Evolutionary conservation across 2,113 vertebrate genomes (phyloP).

Genomic region (Leptodactylus fuscus): DNA sequence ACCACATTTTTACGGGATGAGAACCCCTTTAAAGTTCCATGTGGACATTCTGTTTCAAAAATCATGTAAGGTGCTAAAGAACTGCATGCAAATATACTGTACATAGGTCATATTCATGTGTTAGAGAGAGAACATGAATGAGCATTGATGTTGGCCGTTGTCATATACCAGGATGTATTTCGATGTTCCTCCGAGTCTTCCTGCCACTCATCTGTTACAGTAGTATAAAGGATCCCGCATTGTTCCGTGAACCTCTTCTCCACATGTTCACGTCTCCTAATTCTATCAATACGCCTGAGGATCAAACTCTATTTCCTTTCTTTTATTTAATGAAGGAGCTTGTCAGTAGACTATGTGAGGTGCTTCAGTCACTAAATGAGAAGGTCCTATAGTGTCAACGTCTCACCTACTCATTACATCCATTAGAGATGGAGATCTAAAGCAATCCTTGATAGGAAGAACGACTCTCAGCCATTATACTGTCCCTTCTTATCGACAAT

Average conservation of each 20-base stretch:
- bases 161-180: not conserved
- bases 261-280: not conserved
- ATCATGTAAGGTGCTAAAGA: not conserved
- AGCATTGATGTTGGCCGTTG: not conserved
- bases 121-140: not conserved
- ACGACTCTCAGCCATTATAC: not conserved
- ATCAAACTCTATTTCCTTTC: not conserved
- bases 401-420: constrained; percentile 9
- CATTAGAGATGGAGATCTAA: constrained; percentile 19
- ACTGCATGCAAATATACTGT: not conserved
- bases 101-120: too few relatives aligned
- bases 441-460: constrained; percentile 4
- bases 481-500: not conserved
- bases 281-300: not conserved
- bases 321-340: not conserved
- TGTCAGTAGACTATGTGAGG: constrained; percentile 15
- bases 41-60: too few relatives aligned
- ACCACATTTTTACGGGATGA: too few relatives aligned
- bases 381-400: constrained; percentile 1
- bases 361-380: not conserved
- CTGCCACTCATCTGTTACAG: not conserved
- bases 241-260: not conserved
- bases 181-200: not conserved
- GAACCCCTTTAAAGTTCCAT: too few relatives aligned
- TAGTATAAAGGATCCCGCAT: not conserved